phyloP scores from a whole-genome alignment of 1,140 invertebrate genomes.

The Telenomus remus region DNA sequence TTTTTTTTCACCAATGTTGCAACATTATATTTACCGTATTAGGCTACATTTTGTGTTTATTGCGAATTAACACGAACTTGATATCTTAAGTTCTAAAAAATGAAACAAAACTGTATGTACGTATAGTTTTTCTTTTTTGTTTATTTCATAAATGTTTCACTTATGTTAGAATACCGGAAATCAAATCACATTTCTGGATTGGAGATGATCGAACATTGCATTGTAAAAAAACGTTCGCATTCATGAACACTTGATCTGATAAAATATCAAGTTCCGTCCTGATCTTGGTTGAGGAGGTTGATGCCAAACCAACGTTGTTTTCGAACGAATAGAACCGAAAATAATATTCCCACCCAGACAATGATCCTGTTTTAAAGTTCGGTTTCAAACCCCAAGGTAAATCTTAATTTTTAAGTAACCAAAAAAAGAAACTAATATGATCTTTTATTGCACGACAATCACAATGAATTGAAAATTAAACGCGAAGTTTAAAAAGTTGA shows the following conservation, averaged over 20 bases:
- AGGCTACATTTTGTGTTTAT: slow-evolving; percentile 52
- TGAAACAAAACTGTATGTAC: slow-evolving; percentile 8
- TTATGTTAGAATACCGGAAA: slow-evolving; percentile 23
- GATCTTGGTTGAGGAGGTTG: slow-evolving; percentile 47
- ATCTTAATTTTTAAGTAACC: no score
- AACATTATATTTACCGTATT: slow-evolving; percentile 53
- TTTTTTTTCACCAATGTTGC: slow-evolving; percentile 50
- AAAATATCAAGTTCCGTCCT: slow-evolving; percentile 55
- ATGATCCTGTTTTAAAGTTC: neutral
- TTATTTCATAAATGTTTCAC: neutral
- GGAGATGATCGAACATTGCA: slow-evolving; percentile 3
- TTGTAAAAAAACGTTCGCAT: slow-evolving; percentile 25
- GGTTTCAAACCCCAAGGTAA: no score
- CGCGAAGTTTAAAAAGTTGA: slow-evolving; percentile 20
- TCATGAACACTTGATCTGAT: slow-evolving; percentile 16
- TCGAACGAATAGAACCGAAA: slow-evolving; percentile 3
- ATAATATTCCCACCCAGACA: neutral
- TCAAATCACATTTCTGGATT: slow-evolving; percentile 15
- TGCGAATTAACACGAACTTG: slow-evolving; percentile 49
- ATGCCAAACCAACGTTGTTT: slow-evolving; percentile 32
- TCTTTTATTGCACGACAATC: slow-evolving; percentile 45
- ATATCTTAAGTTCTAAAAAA: slow-evolving; percentile 36
- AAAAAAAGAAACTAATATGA: neutral
- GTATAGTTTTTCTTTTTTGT: no score
- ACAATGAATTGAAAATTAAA: slow-evolving; percentile 18